Evolutionary conservation across 2,797 vertebrate genomes (phyloP).

Genomic region (Hozukius guyotensis): DNA sequence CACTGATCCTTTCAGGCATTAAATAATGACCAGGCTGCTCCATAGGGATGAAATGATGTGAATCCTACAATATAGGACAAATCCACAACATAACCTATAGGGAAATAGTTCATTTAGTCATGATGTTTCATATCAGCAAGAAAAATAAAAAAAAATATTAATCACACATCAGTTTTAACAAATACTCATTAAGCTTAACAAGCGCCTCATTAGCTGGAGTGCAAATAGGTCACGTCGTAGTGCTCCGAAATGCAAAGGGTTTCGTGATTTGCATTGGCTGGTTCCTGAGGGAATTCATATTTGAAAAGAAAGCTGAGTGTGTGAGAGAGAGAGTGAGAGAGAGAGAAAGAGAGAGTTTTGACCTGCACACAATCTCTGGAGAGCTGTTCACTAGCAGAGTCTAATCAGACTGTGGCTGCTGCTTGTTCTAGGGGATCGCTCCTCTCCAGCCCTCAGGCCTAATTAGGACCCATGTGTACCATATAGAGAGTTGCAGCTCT

Average conservation of each 20-base stretch:
- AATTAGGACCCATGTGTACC: conserved; percentile 82
- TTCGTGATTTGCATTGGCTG: conserved; percentile 63
- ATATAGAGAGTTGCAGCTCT: conserved; percentile 54
- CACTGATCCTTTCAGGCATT: conserved; percentile 36
- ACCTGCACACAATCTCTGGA: conserved; percentile 76
- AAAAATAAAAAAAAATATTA: conserved; percentile 13
- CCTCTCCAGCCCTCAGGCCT: conserved; percentile 76
- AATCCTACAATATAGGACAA: background rate
- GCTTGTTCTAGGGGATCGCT: conserved; percentile 70
- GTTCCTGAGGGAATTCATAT: conserved; percentile 59
- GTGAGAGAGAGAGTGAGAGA: background rate
- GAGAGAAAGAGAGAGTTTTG: conserved; percentile 63
- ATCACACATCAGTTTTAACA: conserved; percentile 47
- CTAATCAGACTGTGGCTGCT: conserved; percentile 76
- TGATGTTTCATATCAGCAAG: conserved; percentile 11
- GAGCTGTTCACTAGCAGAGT: conserved; percentile 67
- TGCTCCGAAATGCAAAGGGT: conserved; percentile 50
- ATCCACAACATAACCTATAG: background rate
- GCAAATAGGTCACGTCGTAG: conserved; percentile 67
- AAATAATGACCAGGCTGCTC: conserved; percentile 43
- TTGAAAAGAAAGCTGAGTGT: conserved; percentile 51
- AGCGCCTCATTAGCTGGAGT: conserved; percentile 61
- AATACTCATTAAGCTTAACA: conserved; percentile 70
- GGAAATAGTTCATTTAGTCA: conserved; percentile 11
- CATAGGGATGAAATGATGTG: conserved; percentile 8